Percentiles rank a stretch among this genome's conserved stretches.
These are phyloP conservation scores for Agapornis roseicollis DNA, from an alignment of 2,113 vertebrate species.

Conservation along the genomic window DNA sequence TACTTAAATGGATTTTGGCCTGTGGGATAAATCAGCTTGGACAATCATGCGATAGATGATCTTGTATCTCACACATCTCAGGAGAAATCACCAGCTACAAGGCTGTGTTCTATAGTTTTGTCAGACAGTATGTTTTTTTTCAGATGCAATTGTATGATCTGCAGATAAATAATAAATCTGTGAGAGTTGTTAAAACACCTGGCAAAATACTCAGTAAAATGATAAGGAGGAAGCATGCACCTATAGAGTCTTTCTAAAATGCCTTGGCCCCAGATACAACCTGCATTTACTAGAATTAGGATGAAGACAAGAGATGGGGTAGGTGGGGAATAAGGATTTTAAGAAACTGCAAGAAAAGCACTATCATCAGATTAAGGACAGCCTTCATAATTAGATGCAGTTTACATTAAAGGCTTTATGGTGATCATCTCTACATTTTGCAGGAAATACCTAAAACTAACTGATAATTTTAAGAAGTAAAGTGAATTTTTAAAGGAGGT, in stretches of 20 bases:
- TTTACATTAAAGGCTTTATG: neutral
- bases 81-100: neutral
- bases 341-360: neutral
- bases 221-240: neutral
- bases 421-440: neutral
- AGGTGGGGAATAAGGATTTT: neutral
- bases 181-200: neutral
- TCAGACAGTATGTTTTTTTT: neutral
- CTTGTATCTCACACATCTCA: neutral
- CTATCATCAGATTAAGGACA: neutral
- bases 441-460: neutral
- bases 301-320: neutral
- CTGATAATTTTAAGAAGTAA: neutral
- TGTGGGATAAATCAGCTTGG: accelerated
- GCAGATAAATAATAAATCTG: neutral
- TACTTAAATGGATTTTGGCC: neutral
- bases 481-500: neutral
- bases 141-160: neutral
- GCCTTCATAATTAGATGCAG: neutral
- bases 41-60: neutral
- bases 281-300: neutral
- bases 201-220: neutral
- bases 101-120: neutral
- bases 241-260: neutral
- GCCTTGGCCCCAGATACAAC: neutral